phyloP scores from a whole-genome alignment of 1,140 invertebrate genomes.

The Macrotrachela quadricornifera region DNA sequence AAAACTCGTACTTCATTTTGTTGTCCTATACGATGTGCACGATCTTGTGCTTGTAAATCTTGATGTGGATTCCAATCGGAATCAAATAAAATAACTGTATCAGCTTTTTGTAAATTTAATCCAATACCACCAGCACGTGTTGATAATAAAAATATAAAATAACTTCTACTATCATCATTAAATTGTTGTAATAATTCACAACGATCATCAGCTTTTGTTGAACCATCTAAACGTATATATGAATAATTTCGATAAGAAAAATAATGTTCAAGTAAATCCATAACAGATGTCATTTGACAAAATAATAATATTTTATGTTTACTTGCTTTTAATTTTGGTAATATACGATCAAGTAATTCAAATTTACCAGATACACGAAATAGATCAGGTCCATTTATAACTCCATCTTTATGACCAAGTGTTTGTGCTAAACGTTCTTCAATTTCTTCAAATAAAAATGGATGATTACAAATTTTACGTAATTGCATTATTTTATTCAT shows the following conservation, averaged over 20 bases:
- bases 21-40: conserved; percentile 95
- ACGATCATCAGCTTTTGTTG: conserved; percentile 89
- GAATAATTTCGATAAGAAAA: conserved; percentile 16
- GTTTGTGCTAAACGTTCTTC: conserved; percentile 85
- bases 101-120: conserved; percentile 87
- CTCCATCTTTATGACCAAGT: conserved; percentile 17
- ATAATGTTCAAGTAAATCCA: conserved; percentile 67
- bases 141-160: conserved; percentile 83
- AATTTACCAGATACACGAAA: conserved; percentile 89
- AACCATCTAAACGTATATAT: conserved; percentile 60
- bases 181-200: conserved; percentile 75
- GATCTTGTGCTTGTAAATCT: conserved; percentile 92
- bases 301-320: conserved; percentile 82
- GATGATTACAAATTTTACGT: conserved; percentile 93
- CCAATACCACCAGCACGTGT: conserved; percentile 89
- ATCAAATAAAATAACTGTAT: conserved; percentile 96
- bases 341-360: conserved; percentile 84
- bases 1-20: conserved; percentile 89
- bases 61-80: conserved; percentile 99
- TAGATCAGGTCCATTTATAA: conserved; percentile 52
- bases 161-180: conserved; percentile 65
- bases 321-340: conserved; percentile 75
- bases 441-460: conserved; percentile 95
- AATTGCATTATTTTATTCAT: conserved; percentile 98
- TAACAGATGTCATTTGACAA: conserved; percentile 97